Percentiles rank a stretch among this genome's conserved stretches.
These are phyloP conservation scores for Antechinus flavipes DNA, from an alignment of 2,113 vertebrate species.

Conservation along the genomic window DNA sequence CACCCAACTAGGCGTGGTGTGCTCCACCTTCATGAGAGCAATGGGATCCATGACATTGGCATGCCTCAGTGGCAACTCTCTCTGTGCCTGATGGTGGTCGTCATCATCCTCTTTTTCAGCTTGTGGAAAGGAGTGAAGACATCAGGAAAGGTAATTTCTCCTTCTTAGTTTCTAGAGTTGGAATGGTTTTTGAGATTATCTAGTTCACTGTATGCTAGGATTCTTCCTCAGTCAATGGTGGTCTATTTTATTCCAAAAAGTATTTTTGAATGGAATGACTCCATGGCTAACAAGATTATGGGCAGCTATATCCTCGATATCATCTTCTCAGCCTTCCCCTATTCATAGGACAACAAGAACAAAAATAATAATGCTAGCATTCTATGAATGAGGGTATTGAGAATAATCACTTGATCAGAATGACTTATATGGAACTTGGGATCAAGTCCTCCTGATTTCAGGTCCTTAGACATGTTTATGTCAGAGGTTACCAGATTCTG, in stretches of 20 bases:
- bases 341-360: neutral
- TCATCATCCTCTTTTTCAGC: slow-evolving; percentile 96
- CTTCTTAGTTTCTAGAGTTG: neutral
- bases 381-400: neutral
- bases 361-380: neutral
- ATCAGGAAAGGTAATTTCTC: slow-evolving; percentile 93
- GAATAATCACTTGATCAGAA: neutral
- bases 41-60: slow-evolving; percentile 93
- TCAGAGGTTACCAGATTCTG: neutral
- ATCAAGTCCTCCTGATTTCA: neutral
- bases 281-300: neutral
- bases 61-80: slow-evolving; percentile 93
- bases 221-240: neutral
- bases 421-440: neutral
- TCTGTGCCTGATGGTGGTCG: slow-evolving; percentile 93
- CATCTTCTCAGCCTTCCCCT: neutral
- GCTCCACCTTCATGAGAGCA: slow-evolving; percentile 93
- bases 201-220: neutral
- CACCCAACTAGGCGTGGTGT: slow-evolving; percentile 89
- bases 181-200: neutral
- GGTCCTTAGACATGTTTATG: neutral
- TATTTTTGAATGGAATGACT: neutral
- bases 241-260: neutral
- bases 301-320: neutral
- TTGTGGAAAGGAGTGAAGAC: slow-evolving; percentile 99